These are phyloP conservation scores for Eristalis pertinax DNA, from an alignment of 2,888 invertebrate genomes.

Conservation along the genomic window DNA sequence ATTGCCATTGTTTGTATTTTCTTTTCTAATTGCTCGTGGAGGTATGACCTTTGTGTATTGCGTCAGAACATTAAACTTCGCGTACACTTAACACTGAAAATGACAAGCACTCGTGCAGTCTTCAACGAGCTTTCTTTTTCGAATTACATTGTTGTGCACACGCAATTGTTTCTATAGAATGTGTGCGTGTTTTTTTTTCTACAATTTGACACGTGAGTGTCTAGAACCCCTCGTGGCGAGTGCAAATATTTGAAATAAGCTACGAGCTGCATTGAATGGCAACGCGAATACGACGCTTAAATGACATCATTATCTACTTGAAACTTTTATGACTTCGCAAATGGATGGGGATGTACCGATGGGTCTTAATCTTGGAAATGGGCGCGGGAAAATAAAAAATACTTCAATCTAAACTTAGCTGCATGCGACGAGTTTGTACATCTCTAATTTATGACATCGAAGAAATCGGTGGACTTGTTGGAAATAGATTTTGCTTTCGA, in stretches of 20 bases:
- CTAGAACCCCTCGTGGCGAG: not conserved
- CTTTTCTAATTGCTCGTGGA: constrained; percentile 5
- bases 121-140: not conserved
- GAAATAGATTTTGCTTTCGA: not conserved
- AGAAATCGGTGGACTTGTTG: not conserved
- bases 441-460: too few species aligned
- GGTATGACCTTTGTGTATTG: constrained; percentile 16
- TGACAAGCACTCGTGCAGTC: not conserved
- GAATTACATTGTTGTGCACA: not conserved
- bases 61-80: constrained; percentile 20
- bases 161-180: not conserved
- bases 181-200: not conserved
- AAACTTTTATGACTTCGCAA: not conserved
- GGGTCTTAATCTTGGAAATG: not conserved
- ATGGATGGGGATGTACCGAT: not conserved
- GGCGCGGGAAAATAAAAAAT: not conserved
- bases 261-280: not conserved
- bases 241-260: not conserved
- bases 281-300: not conserved
- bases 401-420: not conserved
- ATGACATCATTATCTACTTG: not conserved
- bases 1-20: constrained; percentile 1
- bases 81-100: not conserved
- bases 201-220: not conserved
- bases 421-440: not conserved